Evolutionary conservation across 2,888 invertebrate species (phyloP), one percentile per base, ranked within the genome.

Genomic region (Diplolepis rosae): DNA sequence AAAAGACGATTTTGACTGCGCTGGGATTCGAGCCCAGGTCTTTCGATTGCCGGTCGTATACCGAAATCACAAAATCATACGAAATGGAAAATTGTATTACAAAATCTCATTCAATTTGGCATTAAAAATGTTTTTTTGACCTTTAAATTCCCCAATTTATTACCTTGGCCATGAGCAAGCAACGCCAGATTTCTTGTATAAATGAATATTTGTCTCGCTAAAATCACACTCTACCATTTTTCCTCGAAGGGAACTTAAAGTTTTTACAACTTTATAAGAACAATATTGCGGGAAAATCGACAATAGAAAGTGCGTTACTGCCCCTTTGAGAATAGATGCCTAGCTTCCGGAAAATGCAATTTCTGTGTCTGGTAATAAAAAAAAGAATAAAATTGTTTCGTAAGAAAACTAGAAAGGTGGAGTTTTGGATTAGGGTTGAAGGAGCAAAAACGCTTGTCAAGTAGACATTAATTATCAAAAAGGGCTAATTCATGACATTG

Each of bases 201-300:
- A n/a, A n/a, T 3, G 1, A 22, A 22, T 48, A 22, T 11, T 9
- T 9, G 32, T 32, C 11, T 32, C 11, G 32, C 11, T 32, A 32
- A 2, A 32, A 32, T 32, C 11, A 7, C 11, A 11, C 32, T 11
- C 32, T 32, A 32, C 11, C 9, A 2, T 9, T 32, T 9, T 32
- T 15, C 50, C 15, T 15, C 69, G 48, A 66, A 67, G 35, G 70
- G 73, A 69, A 77, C 69, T 75, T 69, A 70, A 71, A 74, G 76
- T 80, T 77, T 79, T 80, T 77, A 77, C 77, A 76, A 77, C 77
- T 73, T 77, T 75, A 73, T 77, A 77, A 71, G 48, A 18, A 70
- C 72, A 68, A 75, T 78, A 74, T 73, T 74, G 68, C 65, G 69
- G 74, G 76, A 72, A 71, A 73, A 74, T 73, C 48, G 69, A 69